These are phyloP conservation scores for Euglossa dilemma DNA, from an alignment of 1,140 invertebrate genomes.

Conservation along the genomic window DNA sequence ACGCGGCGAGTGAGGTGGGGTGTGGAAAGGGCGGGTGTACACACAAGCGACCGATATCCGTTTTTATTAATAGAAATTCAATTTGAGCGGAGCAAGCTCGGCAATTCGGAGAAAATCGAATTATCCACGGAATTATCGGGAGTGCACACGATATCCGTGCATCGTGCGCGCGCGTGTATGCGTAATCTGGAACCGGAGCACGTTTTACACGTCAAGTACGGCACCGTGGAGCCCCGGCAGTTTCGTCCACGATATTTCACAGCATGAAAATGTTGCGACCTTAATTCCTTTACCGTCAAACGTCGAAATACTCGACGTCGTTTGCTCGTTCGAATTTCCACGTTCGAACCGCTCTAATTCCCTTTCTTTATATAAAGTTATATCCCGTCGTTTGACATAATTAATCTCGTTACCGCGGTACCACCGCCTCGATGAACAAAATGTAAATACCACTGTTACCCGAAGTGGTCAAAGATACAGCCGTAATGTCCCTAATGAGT, in stretches of 20 bases:
- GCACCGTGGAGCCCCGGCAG: conserved; percentile 18
- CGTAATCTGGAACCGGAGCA: conserved; percentile 19
- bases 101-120: conserved; percentile 74
- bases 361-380: neutral
- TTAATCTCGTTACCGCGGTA: no score
- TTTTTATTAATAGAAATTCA: conserved; percentile 78
- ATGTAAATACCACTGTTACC: no score
- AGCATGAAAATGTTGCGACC: conserved; percentile 29
- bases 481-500: no score
- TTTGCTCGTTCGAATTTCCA: neutral
- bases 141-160: conserved; percentile 55
- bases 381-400: neutral
- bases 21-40: neutral
- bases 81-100: conserved; percentile 68
- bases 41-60: conserved; percentile 69
- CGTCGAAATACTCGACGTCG: neutral
- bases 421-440: no score
- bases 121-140: conserved; percentile 73
- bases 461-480: no score
- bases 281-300: conserved; percentile 1
- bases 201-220: conserved; percentile 47
- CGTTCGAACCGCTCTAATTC: neutral
- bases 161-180: conserved; percentile 6
- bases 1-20: neutral
- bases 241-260: conserved; percentile 43